Conservation (phyloP, 2,797 vertebrate species). For the Heterohyrax brucei region DNA sequence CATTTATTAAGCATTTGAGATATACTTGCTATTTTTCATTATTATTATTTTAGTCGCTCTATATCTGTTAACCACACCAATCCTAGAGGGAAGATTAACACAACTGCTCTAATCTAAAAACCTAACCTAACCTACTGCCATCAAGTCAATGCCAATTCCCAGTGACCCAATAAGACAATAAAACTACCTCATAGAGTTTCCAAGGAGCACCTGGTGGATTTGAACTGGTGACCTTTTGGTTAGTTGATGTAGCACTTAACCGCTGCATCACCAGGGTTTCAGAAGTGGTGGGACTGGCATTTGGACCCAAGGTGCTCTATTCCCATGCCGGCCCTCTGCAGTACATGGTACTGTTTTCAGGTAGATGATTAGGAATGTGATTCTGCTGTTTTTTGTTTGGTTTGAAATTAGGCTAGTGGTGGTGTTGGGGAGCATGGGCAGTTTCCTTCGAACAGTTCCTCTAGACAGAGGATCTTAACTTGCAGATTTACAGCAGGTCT, state of each 20-base stretch:
- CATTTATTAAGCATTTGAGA: slow-evolving; percentile 23
- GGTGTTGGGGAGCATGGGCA: not conserved
- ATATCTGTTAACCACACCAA: not conserved
- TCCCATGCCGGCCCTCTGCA: not conserved
- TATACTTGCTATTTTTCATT: slow-evolving; percentile 24
- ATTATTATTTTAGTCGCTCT: slow-evolving; percentile 11
- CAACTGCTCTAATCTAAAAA: not conserved
- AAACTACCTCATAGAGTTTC: no score
- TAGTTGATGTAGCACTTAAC: no score
- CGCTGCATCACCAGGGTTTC: not conserved
- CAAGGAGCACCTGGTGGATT: no score
- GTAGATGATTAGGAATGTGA: not conserved
- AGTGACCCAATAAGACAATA: no score
- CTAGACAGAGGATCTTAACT: not conserved
- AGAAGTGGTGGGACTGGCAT: not conserved
- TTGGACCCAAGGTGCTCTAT: not conserved
- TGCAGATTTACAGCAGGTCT: not conserved
- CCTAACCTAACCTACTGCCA: no score
- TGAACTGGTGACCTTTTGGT: no score
- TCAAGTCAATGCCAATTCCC: no score
- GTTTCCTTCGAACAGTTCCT: slow-evolving; percentile 14
- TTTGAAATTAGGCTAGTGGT: not conserved
- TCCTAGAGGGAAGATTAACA: not conserved
- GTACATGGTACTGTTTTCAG: not conserved
- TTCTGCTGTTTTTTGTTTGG: not conserved